Conservation (phyloP, 53 echinoderm and acorn worm genomes). For the Temnopleurus reevesii region DNA sequence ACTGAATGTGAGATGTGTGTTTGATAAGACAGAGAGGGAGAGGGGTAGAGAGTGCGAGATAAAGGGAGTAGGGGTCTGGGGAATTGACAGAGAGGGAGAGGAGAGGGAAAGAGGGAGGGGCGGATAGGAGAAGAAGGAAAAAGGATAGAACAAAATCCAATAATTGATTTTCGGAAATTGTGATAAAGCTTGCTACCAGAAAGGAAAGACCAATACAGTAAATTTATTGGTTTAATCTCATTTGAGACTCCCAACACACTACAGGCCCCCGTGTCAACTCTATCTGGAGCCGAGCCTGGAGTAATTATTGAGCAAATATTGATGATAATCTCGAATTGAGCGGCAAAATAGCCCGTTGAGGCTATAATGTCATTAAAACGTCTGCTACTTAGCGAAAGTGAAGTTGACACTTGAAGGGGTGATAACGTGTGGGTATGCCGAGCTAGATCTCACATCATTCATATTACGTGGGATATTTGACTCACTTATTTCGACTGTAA, state of each 20-base stretch:
- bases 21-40: background rate
- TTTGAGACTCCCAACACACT: background rate
- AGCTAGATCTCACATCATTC: background rate
- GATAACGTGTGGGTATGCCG: background rate
- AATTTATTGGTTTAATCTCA: conserved; percentile 28
- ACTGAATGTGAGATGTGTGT: too few species aligned
- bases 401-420: background rate
- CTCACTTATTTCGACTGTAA: too few species aligned
- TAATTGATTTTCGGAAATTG: background rate
- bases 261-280: background rate
- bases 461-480: too few species aligned
- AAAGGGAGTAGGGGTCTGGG: too few species aligned
- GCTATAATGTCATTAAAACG: conserved; percentile 38
- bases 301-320: conserved; percentile 60
- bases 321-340: conserved; percentile 49
- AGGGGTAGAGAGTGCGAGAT: background rate
- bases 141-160: background rate
- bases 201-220: conserved; percentile 26
- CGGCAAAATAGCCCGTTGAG: conserved; percentile 41
- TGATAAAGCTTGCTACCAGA: background rate
- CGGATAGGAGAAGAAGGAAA: background rate
- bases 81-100: background rate
- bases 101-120: background rate
- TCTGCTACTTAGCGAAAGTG: background rate
- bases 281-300: background rate